These are phyloP conservation scores for Buteo buteo DNA, from an alignment of 2,113 vertebrate species.

Conservation along the genomic window DNA sequence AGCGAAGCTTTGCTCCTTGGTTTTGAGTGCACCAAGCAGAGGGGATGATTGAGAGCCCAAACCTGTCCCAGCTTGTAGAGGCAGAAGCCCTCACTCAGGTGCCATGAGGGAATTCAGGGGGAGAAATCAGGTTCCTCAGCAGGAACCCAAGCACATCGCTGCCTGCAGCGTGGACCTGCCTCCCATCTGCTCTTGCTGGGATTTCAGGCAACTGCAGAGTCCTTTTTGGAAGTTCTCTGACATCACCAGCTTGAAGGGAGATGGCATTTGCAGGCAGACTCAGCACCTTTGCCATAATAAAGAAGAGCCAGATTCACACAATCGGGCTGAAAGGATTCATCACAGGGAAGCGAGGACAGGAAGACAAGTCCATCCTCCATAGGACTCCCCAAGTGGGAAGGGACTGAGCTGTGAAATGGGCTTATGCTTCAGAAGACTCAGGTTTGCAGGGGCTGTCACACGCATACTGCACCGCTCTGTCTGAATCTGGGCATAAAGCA, in stretches of 20 bases:
- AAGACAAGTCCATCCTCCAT: background rate
- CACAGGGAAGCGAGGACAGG: background rate
- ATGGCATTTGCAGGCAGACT: constrained; percentile 11
- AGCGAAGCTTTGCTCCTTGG: background rate
- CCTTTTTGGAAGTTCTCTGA: constrained; percentile 20
- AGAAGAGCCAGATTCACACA: background rate
- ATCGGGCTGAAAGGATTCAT: background rate
- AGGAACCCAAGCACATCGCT: background rate
- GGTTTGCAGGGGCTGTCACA: background rate
- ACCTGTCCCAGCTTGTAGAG: background rate
- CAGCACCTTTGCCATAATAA: background rate
- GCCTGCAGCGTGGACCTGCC: background rate
- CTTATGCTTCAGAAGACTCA: background rate
- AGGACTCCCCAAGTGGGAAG: background rate
- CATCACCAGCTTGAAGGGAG: constrained; percentile 8
- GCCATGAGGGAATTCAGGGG: background rate
- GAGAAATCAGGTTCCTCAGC: background rate
- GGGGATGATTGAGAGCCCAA: background rate
- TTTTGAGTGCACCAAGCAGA: background rate
- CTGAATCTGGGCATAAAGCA: background rate
- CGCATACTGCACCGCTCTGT: background rate
- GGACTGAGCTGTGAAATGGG: background rate
- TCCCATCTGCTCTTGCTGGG: constrained; percentile 25
- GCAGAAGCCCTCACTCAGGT: background rate
- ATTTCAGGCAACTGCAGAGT: background rate